A percentile compares a stretch with the other conserved stretches of the same genome.
Conservation (phyloP, 1,140 invertebrate genomes). For the Hestina assimilis region DNA sequence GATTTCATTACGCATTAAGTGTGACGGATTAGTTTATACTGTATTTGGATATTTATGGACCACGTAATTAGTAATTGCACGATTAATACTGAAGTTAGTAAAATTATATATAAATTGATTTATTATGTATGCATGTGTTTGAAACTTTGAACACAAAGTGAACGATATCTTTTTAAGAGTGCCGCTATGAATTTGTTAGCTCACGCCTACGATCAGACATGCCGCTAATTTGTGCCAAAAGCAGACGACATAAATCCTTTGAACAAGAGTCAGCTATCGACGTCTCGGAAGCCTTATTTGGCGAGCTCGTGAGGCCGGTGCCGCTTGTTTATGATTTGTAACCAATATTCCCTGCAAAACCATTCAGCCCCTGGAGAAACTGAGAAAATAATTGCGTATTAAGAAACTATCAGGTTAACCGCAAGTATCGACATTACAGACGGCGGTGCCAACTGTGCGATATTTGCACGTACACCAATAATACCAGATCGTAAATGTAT, state of each 20-base stretch:
- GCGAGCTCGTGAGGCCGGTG: conserved; percentile 56
- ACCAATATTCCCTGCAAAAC: conserved; percentile 17
- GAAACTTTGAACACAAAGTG: neutral
- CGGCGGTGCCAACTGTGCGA: conserved; percentile 3
- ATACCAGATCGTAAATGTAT: conserved; percentile 19
- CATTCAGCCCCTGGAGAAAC: conserved; percentile 21
- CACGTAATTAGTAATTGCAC: neutral
- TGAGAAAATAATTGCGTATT: conserved; percentile 34
- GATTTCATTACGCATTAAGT: conserved; percentile 26
- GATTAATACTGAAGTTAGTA: neutral
- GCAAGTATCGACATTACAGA: conserved; percentile 13
- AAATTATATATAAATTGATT: too few species aligned
- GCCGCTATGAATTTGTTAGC: conserved; percentile 53
- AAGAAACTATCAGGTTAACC: conserved; percentile 29
- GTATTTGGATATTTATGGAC: neutral
- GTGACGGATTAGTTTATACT: conserved; percentile 10
- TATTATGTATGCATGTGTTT: neutral
- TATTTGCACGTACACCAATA: conserved; percentile 33
- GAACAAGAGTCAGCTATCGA: conserved; percentile 58
- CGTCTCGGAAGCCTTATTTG: conserved; percentile 58
- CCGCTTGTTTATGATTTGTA: conserved; percentile 69
- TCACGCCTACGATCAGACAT: conserved; percentile 60
- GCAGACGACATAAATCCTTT: conserved; percentile 65
- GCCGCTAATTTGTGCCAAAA: conserved; percentile 68
- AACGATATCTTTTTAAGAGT: conserved; percentile 20